phyloP scores from a whole-genome alignment of 37 sponge, comb jelly and placozoan genomes.

The Halichondria panicea region DNA sequence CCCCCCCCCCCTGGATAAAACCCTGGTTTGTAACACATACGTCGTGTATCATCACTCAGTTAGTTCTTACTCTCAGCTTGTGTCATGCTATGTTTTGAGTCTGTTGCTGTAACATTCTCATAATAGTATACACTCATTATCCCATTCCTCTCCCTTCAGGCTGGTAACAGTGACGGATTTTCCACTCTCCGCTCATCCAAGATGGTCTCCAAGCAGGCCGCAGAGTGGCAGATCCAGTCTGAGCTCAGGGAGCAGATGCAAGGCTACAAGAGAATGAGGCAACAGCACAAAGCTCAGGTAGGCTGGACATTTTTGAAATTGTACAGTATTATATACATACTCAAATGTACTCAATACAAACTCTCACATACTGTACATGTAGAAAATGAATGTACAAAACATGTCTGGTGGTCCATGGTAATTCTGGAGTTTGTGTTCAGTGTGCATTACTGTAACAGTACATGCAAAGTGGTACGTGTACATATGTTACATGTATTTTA shows the following conservation, averaged over 20 bases:
- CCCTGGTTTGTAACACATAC: too few species aligned
- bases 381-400: too few species aligned
- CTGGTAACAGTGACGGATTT: constrained; percentile 67
- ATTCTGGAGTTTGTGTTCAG: too few species aligned
- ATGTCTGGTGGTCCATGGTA: too few species aligned
- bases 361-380: too few species aligned
- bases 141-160: constrained; percentile 13
- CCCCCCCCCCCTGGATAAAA: too few species aligned
- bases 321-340: too few species aligned
- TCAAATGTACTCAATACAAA: too few species aligned
- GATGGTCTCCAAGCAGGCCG: constrained; percentile 82
- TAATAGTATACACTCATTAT: not conserved
- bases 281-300: constrained; percentile 92
- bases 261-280: constrained; percentile 95
- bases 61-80: too few species aligned
- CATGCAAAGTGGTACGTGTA: not conserved
- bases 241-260: constrained; percentile 96
- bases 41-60: too few species aligned
- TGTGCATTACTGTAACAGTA: not conserved
- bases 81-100: too few species aligned
- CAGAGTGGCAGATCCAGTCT: constrained; percentile 82
- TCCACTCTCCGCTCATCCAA: constrained; percentile 86
- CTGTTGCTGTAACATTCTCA: too few species aligned
- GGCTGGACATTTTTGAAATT: constrained; percentile 6
- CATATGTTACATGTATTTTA: not conserved